Percentiles rank a stretch among this genome's conserved stretches.
These are phyloP conservation scores for Cataglyphis hispanica DNA, from an alignment of 1,140 invertebrate species.

Conservation along the genomic window DNA sequence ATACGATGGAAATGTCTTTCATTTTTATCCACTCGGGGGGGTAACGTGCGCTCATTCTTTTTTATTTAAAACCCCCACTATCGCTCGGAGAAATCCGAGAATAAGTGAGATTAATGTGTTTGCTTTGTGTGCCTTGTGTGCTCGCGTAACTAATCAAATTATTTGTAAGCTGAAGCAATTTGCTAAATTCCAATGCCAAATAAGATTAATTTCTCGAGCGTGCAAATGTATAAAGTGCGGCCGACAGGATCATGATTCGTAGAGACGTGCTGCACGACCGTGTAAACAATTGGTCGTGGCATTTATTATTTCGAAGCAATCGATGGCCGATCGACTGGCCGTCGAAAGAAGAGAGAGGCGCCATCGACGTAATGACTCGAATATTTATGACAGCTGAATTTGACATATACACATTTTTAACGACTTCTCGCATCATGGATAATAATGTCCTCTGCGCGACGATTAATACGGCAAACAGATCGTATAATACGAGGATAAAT, in stretches of 20 bases:
- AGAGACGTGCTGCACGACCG: not conserved
- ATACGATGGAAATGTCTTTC: not conserved
- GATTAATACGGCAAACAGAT: not conserved
- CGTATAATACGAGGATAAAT: not conserved
- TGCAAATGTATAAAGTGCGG: not conserved
- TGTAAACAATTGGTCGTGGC: slow-evolving; percentile 44
- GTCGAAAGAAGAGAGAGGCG: slow-evolving; percentile 6
- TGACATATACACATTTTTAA: slow-evolving; percentile 4
- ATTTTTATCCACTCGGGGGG: not conserved
- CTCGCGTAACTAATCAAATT: slow-evolving; percentile 10
- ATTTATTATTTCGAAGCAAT: slow-evolving; percentile 54
- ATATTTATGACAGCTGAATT: slow-evolving; percentile 35
- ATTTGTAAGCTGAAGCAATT: not conserved
- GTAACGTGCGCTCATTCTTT: not conserved
- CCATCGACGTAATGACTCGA: slow-evolving; percentile 8
- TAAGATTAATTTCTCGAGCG: not conserved
- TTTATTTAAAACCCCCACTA: slow-evolving; percentile 6
- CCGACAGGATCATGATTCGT: not conserved
- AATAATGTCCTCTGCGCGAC: not conserved
- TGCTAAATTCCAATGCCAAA: not conserved
- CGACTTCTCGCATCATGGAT: not conserved
- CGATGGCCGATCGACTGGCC: not conserved
- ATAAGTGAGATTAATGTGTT: slow-evolving; percentile 39
- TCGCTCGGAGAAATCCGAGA: not conserved
- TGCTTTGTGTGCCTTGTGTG: too few species aligned